Conservation (phyloP, 2,113 vertebrate genomes). For the Megalops atlanticus region DNA sequence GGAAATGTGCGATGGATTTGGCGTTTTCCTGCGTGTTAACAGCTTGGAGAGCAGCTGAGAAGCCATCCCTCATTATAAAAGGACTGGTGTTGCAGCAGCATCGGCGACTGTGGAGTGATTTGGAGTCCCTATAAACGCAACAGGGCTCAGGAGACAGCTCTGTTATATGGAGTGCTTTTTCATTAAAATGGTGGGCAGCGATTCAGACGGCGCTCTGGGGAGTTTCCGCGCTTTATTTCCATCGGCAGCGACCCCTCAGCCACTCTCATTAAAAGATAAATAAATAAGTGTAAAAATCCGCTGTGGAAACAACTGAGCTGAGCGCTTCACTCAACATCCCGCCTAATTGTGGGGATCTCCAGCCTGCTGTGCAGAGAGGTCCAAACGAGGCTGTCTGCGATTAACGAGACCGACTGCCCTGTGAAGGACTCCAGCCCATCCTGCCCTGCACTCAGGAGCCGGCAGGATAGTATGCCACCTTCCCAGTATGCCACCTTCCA, state of each 20-base stretch:
- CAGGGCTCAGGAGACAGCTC: slow-evolving; percentile 15
- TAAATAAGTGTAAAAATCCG: slow-evolving; percentile 15
- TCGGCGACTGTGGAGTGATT: slow-evolving; percentile 15
- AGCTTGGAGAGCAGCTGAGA: not conserved
- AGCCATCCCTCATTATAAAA: slow-evolving; percentile 17
- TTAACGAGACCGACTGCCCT: not conserved
- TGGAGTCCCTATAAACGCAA: slow-evolving; percentile 24
- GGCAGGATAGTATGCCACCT: not conserved
- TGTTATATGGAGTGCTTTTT: slow-evolving; percentile 36
- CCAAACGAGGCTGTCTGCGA: not conserved
- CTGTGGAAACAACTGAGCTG: not conserved
- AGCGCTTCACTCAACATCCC: slow-evolving; percentile 18
- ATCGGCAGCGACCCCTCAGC: slow-evolving; percentile 26
- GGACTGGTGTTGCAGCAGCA: not conserved
- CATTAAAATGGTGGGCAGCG: slow-evolving; percentile 22
- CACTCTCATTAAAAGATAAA: slow-evolving; percentile 5
- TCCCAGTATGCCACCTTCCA: not conserved
- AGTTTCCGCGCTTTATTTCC: slow-evolving; percentile 37
- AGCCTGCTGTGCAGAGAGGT: not conserved
- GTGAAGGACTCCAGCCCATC: not conserved
- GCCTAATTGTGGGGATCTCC: slow-evolving; percentile 7
- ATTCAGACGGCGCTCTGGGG: slow-evolving; percentile 8
- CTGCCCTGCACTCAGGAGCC: not conserved
- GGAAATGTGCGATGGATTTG: not conserved
- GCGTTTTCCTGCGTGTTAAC: slow-evolving; percentile 4